Conservation (phyloP, 2,888 invertebrate genomes). For the Polymixis flavicincta region DNA sequence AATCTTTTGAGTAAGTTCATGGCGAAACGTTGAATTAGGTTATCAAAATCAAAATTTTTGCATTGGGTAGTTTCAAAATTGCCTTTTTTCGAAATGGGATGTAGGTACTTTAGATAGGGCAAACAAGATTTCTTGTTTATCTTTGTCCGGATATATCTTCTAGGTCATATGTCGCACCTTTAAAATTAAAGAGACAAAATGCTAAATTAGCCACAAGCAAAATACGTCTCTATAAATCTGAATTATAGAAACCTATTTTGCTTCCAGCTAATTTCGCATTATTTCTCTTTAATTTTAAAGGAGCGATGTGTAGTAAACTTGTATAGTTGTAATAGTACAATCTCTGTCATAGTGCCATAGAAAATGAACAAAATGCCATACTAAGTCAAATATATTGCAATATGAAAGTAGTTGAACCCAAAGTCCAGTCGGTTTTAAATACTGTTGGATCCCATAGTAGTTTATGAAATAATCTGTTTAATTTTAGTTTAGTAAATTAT, state of each 20-base stretch:
- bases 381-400: neutral
- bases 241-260: too few relatives aligned
- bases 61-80: neutral
- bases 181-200: too few relatives aligned
- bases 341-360: conserved; percentile 25
- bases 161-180: too few relatives aligned
- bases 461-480: neutral
- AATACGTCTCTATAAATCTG: too few relatives aligned
- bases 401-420: neutral
- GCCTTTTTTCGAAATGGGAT: neutral
- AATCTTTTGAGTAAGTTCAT: neutral
- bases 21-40: neutral
- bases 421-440: neutral
- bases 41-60: neutral
- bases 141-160: neutral
- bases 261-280: too few relatives aligned
- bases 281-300: too few relatives aligned
- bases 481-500: conserved; percentile 13
- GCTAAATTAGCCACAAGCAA: too few relatives aligned
- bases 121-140: neutral
- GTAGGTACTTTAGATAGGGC: neutral
- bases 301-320: neutral
- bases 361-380: conserved; percentile 27
- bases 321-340: conserved; percentile 9
- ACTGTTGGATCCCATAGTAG: neutral